phyloP scores from a whole-genome alignment of 2,113 vertebrate genomes.

The Bos javanicus region DNA sequence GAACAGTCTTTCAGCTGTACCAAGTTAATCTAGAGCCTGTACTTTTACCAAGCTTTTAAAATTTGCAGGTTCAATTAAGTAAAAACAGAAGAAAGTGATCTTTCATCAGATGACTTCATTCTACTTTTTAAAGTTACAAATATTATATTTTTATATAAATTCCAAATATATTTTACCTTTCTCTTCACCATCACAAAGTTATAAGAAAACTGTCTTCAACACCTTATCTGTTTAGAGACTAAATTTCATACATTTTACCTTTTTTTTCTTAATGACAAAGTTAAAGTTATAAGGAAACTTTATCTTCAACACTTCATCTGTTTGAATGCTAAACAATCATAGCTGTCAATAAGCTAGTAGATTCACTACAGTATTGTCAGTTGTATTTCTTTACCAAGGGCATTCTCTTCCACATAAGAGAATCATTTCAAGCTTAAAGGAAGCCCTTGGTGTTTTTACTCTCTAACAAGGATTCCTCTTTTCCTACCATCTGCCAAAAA shows the following conservation, averaged over 20 bases:
- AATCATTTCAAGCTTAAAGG: background rate
- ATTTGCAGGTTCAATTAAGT: background rate
- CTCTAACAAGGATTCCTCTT: background rate
- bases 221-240: background rate
- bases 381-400: background rate
- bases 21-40: background rate
- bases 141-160: constrained; percentile 16
- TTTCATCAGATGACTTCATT: background rate
- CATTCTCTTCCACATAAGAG: background rate
- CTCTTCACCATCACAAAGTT: background rate
- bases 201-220: background rate
- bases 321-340: background rate
- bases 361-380: background rate
- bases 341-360: background rate
- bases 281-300: constrained; percentile 16
- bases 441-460: background rate
- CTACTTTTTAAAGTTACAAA: background rate
- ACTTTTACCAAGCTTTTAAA: background rate
- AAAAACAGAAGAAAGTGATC: constrained; percentile 4
- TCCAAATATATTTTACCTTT: background rate
- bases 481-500: background rate
- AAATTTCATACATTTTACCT: background rate
- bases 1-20: background rate
- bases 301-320: background rate
- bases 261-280: background rate